Conservation (phyloP, 2,888 invertebrate genomes). For the Diaperis boleti region DNA sequence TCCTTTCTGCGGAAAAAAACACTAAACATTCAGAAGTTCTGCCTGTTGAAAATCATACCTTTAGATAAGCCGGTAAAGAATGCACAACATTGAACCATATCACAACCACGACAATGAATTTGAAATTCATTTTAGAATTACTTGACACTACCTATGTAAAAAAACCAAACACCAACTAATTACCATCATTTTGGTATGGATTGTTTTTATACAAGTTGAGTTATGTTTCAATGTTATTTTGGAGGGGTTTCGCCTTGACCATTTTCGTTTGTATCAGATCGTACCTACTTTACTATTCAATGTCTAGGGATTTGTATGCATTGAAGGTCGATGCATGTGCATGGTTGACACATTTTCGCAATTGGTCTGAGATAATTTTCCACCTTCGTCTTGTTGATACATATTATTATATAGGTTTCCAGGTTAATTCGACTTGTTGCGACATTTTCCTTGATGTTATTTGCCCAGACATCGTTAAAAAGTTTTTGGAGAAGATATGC, state of each 20-base stretch:
- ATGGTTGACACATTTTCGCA: constrained; percentile 58
- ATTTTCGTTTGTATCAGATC: constrained; percentile 43
- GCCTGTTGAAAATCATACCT: constrained; percentile 1
- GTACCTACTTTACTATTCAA: constrained; percentile 53
- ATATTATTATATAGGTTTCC: constrained; percentile 16
- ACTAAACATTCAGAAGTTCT: constrained; percentile 9
- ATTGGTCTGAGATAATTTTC: constrained; percentile 40
- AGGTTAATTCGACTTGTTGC: constrained; percentile 15
- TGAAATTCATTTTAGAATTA: constrained; percentile 7
- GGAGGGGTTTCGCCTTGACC: constrained; percentile 59
- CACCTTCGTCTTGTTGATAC: constrained; percentile 35
- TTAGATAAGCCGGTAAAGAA: constrained; percentile 3
- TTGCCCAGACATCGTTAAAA: too few relatives aligned
- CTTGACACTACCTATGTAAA: constrained; percentile 7
- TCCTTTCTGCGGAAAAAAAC: constrained; percentile 3
- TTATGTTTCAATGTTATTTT: constrained; percentile 55
- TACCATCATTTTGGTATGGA: constrained; percentile 46
- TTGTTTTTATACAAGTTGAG: constrained; percentile 56
- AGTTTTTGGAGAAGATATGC: too few relatives aligned
- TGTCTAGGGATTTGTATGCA: constrained; percentile 55
- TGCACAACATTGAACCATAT: constrained; percentile 3
- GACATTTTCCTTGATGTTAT: too few relatives aligned
- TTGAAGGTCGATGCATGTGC: constrained; percentile 58
- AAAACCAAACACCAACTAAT: constrained; percentile 50
- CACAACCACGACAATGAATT: constrained; percentile 10